These are phyloP conservation scores for Crossocerus cetratus DNA, from an alignment of 2,888 invertebrate genomes.

Conservation along the genomic window DNA sequence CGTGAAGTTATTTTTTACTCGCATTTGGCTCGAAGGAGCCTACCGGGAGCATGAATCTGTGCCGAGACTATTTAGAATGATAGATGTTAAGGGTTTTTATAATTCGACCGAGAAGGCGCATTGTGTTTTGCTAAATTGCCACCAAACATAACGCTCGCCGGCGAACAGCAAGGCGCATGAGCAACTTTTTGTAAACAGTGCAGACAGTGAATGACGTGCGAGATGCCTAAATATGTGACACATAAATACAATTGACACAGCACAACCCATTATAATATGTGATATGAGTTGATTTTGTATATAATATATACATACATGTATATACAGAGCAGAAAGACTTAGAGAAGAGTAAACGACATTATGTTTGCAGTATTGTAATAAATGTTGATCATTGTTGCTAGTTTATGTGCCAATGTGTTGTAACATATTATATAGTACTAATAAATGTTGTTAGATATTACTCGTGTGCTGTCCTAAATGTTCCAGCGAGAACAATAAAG, in stretches of 20 bases:
- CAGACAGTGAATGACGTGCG: conserved; percentile 9
- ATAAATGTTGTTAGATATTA: conserved; percentile 69
- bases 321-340: conserved; percentile 47
- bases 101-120: too few relatives aligned
- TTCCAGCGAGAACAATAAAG: background rate
- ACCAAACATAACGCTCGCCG: conserved; percentile 3
- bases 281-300: conserved; percentile 66
- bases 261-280: conserved; percentile 57
- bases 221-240: conserved; percentile 59
- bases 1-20: background rate
- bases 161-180: background rate
- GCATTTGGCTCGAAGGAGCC: background rate
- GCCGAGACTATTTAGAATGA: background rate
- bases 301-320: conserved; percentile 40
- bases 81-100: background rate
- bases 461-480: conserved; percentile 27
- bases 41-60: background rate
- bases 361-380: conserved; percentile 67
- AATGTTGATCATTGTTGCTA: conserved; percentile 74
- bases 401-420: conserved; percentile 73
- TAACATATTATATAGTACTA: conserved; percentile 64
- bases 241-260: conserved; percentile 48
- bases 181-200: conserved; percentile 16
- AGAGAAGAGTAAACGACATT: conserved; percentile 60
- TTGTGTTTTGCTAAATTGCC: background rate